Percentiles rank a stretch among this genome's conserved stretches.
Conservation (phyloP, 2,888 invertebrate genomes). For the Meteorus cinctellus region DNA sequence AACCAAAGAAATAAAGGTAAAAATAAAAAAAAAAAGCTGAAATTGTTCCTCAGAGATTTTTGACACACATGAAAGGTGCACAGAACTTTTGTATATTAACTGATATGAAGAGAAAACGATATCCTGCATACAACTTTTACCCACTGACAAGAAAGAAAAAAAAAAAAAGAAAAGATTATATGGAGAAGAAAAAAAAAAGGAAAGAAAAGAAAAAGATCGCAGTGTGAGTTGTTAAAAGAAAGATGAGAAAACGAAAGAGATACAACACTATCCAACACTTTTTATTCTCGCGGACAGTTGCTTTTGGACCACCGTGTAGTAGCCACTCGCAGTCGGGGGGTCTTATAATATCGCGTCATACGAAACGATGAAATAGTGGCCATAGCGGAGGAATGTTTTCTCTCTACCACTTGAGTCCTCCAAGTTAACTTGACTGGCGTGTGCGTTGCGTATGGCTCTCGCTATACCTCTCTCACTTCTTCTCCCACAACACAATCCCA, state of each 20-base stretch:
- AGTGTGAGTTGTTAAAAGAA: conserved; percentile 17
- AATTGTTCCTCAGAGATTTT: conserved; percentile 19
- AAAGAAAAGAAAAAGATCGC: background rate
- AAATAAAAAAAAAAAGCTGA: background rate
- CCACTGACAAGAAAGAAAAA: background rate
- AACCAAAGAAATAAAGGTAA: background rate
- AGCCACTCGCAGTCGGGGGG: conserved; percentile 70
- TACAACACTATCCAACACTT: conserved; percentile 22
- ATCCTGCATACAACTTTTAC: background rate
- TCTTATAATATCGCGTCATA: conserved; percentile 73
- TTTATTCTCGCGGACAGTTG: conserved; percentile 48
- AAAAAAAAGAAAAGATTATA: background rate
- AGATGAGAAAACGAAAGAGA: conserved; percentile 17
- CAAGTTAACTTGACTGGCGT: conserved; percentile 36
- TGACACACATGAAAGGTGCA: conserved; percentile 1
- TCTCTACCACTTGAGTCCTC: conserved; percentile 70
- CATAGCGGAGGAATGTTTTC: conserved; percentile 72
- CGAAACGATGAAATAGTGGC: conserved; percentile 73
- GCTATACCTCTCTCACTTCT: conserved; percentile 35
- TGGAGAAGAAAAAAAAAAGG: conserved; percentile 11
- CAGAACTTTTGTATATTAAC: conserved; percentile 3
- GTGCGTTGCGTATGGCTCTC: conserved; percentile 18
- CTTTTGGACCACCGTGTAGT: conserved; percentile 72
- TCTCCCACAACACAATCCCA: background rate
- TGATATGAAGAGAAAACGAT: background rate